A percentile compares a stretch with the other conserved stretches of the same genome.
Evolutionary conservation across 2,888 invertebrate species (phyloP).

Genomic region (Cephalotes varians): DNA sequence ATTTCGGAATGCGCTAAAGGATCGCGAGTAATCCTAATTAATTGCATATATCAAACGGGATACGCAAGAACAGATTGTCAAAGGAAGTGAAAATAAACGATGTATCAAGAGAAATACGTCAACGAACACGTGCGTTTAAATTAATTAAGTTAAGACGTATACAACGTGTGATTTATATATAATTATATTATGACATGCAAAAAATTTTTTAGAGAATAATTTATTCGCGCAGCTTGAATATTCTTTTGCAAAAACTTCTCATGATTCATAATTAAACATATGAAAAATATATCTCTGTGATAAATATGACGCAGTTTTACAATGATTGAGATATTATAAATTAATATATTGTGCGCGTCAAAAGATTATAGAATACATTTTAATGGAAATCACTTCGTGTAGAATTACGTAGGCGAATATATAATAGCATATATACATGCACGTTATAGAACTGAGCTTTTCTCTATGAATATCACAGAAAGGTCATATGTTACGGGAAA

Average conservation of each 20-base stretch:
- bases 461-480: conserved; percentile 24
- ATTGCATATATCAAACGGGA: not conserved
- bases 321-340: not conserved
- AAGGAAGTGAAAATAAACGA: not conserved
- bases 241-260: not conserved
- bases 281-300: not conserved
- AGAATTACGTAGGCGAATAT: conserved; percentile 10
- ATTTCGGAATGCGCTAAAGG: not conserved
- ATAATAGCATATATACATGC: not conserved
- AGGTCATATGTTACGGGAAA: conserved; percentile 38
- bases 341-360: not conserved
- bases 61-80: not conserved
- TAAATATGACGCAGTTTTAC: not conserved
- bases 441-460: not conserved
- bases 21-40: conserved; percentile 17
- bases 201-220: conserved; percentile 11
- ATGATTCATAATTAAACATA: not conserved
- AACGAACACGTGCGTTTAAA: not conserved
- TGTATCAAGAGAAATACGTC: not conserved
- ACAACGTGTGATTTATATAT: not conserved
- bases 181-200: not conserved
- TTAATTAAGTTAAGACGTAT: conserved; percentile 15
- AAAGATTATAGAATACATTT: conserved; percentile 25
- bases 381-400: conserved; percentile 21
- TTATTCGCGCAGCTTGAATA: not conserved